A percentile compares a stretch with the other conserved stretches of the same genome.
phyloP scores from a whole-genome alignment of 2,888 invertebrate species.

The Cerceris rybyensis region DNA sequence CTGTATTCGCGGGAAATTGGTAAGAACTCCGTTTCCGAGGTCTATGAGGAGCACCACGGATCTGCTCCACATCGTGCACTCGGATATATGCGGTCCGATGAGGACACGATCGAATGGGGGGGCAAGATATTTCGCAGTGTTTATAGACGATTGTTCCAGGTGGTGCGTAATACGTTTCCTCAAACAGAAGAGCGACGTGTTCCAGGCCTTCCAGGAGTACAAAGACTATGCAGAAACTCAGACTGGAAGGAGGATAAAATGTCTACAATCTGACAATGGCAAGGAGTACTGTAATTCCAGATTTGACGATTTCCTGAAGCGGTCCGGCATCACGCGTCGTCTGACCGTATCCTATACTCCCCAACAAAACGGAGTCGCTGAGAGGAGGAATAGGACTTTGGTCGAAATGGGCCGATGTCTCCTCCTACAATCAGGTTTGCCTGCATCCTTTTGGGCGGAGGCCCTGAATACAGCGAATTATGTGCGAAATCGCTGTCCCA shows the following conservation, averaged over 20 bases:
- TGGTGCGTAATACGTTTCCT: conserved; percentile 60
- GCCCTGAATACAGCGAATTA: conserved; percentile 10
- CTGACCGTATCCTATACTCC: conserved; percentile 1
- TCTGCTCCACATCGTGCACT: conserved; percentile 58
- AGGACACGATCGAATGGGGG: conserved; percentile 60
- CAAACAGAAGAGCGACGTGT: conserved; percentile 40
- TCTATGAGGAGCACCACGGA: conserved; percentile 1
- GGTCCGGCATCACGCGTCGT: background rate
- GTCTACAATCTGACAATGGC: background rate
- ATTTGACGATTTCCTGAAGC: conserved; percentile 1
- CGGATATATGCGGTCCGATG: conserved; percentile 23
- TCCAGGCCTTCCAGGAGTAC: conserved; percentile 41
- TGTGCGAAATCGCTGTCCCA: conserved; percentile 19
- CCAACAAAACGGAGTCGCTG: conserved; percentile 71
- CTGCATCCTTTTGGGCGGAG: conserved; percentile 10
- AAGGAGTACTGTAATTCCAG: conserved; percentile 1
- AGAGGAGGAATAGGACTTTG: conserved; percentile 71
- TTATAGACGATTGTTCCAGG: conserved; percentile 65
- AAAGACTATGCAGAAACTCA: conserved; percentile 43
- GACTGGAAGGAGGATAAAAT: conserved; percentile 45
- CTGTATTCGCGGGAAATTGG: conserved; percentile 37
- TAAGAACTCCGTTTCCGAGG: conserved; percentile 30
- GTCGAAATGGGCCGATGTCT: conserved; percentile 67
- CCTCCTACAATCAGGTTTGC: conserved; percentile 61
- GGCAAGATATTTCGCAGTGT: conserved; percentile 58